Percentiles rank a stretch among this genome's conserved stretches.
These are phyloP conservation scores for Ambastaia sidthimunki DNA, from an alignment of 2,797 vertebrate genomes.

Conservation along the genomic window DNA sequence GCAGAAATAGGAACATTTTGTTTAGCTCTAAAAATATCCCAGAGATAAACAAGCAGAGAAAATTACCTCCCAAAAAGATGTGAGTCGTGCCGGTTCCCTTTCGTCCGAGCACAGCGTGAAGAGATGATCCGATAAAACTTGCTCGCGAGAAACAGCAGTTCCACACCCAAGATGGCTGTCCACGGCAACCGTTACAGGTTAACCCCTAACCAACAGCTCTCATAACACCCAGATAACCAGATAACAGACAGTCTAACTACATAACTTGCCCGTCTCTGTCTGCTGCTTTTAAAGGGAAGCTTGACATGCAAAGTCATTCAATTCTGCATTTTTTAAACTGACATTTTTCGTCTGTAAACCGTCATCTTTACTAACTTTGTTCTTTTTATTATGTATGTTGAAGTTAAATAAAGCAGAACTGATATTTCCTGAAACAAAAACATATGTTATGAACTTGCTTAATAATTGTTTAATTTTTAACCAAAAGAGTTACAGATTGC, in stretches of 20 bases:
- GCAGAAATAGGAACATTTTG: background rate
- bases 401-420: no score
- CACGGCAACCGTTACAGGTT: background rate
- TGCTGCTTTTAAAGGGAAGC: no score
- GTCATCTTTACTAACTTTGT: no score
- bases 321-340: no score
- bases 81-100: background rate
- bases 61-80: conserved; percentile 24
- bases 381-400: no score
- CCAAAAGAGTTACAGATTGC: no score
- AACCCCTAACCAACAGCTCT: background rate
- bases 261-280: no score
- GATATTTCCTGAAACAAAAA: no score
- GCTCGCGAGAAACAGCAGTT: background rate
- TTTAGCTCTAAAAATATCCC: conserved; percentile 55
- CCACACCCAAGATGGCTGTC: conserved; percentile 46
- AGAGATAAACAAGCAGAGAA: conserved; percentile 41
- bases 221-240: background rate
- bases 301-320: no score
- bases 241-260: background rate
- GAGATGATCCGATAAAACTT: conserved; percentile 46
- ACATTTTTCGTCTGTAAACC: no score
- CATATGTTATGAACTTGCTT: no score
- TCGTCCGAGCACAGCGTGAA: conserved; percentile 22
- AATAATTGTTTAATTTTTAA: no score